A percentile compares a stretch with the other conserved stretches of the same genome.
Evolutionary conservation across 2,113 vertebrate species (phyloP).

Genomic region (Gulo gulo): DNA sequence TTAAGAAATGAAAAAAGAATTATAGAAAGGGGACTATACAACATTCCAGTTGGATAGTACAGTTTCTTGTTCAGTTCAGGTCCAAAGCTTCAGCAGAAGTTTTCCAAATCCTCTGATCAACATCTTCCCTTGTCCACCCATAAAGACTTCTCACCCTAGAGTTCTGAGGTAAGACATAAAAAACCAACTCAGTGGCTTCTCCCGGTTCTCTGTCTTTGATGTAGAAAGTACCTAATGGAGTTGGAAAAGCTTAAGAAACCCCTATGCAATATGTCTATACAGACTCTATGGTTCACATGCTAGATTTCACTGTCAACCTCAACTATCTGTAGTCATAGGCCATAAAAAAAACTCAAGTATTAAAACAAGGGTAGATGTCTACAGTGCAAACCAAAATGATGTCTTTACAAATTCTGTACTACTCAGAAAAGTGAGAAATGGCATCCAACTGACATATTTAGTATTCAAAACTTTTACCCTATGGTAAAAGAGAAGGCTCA

Average conservation of each 20-base stretch:
- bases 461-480: not conserved
- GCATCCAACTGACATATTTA: not conserved
- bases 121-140: not conserved
- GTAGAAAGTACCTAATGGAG: not conserved
- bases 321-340: not conserved
- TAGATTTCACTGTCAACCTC: not conserved
- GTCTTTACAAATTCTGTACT: not conserved
- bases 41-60: not conserved
- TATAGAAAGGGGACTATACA: slow-evolving; percentile 17
- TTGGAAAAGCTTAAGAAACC: not conserved
- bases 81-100: not conserved
- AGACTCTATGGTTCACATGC: not conserved
- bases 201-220: slow-evolving; percentile 8
- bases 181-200: not conserved
- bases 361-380: not conserved
- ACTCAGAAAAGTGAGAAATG: not conserved
- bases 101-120: not conserved
- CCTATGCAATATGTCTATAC: not conserved
- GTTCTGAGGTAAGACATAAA: not conserved
- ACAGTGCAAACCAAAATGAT: not conserved
- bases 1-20: slow-evolving; percentile 59
- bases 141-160: not conserved
- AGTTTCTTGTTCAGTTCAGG: not conserved
- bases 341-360: not conserved
- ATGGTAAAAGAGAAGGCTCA: not conserved